Evolutionary conservation across 2,888 invertebrate species (phyloP).

Genomic region (Drosophila longiperda): DNA sequence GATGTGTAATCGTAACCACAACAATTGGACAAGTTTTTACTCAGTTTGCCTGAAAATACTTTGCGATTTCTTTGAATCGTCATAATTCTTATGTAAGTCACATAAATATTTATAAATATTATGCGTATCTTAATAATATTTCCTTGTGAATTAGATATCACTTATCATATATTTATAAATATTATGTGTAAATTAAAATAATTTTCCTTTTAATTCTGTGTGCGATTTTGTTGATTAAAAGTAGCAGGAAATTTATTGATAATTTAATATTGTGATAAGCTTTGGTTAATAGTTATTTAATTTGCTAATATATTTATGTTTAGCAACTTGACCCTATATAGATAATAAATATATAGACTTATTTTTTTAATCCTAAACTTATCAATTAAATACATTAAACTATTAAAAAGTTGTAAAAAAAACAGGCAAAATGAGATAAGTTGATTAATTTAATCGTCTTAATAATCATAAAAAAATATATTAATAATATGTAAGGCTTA

Average conservation of each 20-base stretch:
- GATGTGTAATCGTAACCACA: constrained; percentile 46
- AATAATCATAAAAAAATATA: neutral
- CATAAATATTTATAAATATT: neutral
- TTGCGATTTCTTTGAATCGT: constrained; percentile 33
- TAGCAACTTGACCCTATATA: neutral
- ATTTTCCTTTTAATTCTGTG: neutral
- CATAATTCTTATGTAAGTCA: neutral
- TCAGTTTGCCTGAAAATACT: constrained; percentile 4
- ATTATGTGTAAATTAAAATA: too few relatives aligned
- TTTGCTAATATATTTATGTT: neutral
- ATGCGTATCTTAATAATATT: neutral
- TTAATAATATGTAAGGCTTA: neutral
- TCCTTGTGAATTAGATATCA: neutral
- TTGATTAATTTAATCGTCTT: neutral
- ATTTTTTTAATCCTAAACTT: too few relatives aligned
- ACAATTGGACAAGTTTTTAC: constrained; percentile 24
- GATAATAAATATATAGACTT: too few relatives aligned
- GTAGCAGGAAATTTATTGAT: neutral
- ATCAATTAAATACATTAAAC: neutral
- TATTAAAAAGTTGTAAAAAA: too few relatives aligned
- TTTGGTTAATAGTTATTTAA: neutral
- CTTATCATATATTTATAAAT: neutral
- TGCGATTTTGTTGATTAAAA: neutral
- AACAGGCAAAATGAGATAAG: neutral
- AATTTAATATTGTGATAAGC: neutral